phyloP scores from a whole-genome alignment of 2,797 vertebrate genomes.

The Sebastes variabilis region DNA sequence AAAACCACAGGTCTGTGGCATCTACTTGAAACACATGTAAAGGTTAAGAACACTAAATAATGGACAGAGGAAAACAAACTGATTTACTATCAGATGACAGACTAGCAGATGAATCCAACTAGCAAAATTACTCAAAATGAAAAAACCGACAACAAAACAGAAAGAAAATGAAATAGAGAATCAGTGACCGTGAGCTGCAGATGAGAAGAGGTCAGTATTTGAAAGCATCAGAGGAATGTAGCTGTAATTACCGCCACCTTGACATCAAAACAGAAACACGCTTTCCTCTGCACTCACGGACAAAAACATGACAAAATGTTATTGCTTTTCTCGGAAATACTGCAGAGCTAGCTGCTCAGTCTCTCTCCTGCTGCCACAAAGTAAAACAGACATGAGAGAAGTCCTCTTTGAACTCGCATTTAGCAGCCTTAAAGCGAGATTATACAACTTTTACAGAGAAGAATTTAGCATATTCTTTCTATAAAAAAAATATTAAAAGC shows the following conservation, averaged over 20 bases:
- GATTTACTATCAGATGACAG: background rate
- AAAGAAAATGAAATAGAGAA: background rate
- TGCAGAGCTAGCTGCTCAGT: background rate
- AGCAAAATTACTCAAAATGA: background rate
- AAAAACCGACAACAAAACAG: background rate
- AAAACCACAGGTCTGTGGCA: constrained; percentile 40
- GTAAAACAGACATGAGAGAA: background rate
- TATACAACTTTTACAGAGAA: background rate
- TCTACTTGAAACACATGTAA: constrained; percentile 17
- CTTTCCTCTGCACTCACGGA: background rate
- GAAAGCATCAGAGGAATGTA: background rate
- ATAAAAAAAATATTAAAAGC: background rate
- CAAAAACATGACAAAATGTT: constrained; percentile 6
- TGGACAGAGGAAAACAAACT: background rate
- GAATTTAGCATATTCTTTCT: background rate
- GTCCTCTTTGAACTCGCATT: background rate
- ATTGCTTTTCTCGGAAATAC: constrained; percentile 5
- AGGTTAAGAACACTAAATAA: background rate
- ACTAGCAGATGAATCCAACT: background rate
- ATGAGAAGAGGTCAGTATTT: constrained; percentile 7
- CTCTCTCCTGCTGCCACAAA: background rate
- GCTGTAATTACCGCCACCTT: constrained; percentile 8
- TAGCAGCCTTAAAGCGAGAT: background rate
- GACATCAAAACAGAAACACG: constrained; percentile 15
- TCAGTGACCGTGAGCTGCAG: constrained; percentile 2